Evolutionary conservation across 2,888 invertebrate species (phyloP).

Genomic region (Drosophila yooni): DNA sequence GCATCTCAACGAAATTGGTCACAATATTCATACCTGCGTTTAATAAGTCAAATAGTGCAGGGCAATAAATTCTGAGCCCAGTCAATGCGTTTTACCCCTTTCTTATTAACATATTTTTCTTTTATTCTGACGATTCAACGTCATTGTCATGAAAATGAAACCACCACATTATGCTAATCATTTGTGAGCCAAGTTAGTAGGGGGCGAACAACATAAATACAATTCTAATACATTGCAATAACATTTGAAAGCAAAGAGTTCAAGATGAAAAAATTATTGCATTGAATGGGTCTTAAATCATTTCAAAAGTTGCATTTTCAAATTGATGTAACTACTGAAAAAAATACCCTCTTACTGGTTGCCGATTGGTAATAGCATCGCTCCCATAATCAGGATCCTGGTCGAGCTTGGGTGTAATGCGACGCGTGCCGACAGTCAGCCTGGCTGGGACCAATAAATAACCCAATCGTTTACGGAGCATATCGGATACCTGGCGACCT

Average conservation of each 20-base stretch:
- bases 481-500: too few relatives aligned
- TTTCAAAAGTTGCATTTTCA: too few relatives aligned
- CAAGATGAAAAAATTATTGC: not conserved
- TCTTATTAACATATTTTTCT: constrained; percentile 40
- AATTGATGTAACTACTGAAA: too few relatives aligned
- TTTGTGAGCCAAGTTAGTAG: not conserved
- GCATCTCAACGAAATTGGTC: constrained; percentile 48
- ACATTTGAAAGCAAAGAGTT: not conserved
- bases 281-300: not conserved
- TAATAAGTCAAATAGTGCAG: constrained; percentile 62
- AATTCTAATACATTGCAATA: not conserved
- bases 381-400: too few relatives aligned
- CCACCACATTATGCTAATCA: constrained; percentile 52
- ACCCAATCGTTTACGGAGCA: too few relatives aligned
- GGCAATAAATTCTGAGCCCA: constrained; percentile 58
- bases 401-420: too few relatives aligned
- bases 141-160: constrained; percentile 25
- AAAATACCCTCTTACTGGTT: too few relatives aligned
- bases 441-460: too few relatives aligned
- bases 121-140: constrained; percentile 2
- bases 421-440: too few relatives aligned
- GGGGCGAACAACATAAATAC: not conserved
- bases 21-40: constrained; percentile 66
- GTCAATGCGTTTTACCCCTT: constrained; percentile 63
- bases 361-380: too few relatives aligned